Base-by-base conservation (phyloP, 2,888 invertebrate genomes). In the Cordilura impudica region DNA sequence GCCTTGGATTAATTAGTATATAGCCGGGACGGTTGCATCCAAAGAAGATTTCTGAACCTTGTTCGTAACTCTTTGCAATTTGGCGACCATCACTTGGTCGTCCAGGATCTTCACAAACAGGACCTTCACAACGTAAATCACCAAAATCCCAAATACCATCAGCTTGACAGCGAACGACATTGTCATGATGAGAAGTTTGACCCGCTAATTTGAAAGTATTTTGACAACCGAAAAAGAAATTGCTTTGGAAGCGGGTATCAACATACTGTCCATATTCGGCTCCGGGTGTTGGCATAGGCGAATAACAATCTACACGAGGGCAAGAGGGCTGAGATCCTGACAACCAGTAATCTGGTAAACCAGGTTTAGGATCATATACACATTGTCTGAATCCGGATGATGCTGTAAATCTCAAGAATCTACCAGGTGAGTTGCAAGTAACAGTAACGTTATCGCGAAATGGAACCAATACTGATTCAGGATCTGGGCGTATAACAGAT, bases 101-200 rank as follows among this genome's bases (percentile, higher is more conserved):
- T 0, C 98, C 97, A 0, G 98, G 98, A 90, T 98, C 98, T 88
- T 96, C 96, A 88, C 98, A 98, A 1, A 98, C 98, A 2, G 98
- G 98, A 18, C 98, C 98, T 91, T 98, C 98, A 87, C 99, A 99
- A 66, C 90, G 86, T 60, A 99, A 91, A 87, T 97, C 97, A 26
- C 98, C 98, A 88, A 98, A 98, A 91, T 98, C 98, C 99, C 99
- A 99, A 78, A 96, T 94, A 2, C 97, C 97, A 86, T 97, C 97
- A 0, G 94, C 94, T 90, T 95, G 95, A 89, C 98, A 98, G 80
- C 95, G 92, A 0, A 99, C 98, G 10, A 96, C 95, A 87, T 97
- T 97, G 85, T 98, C 97, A 83, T 97, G 95, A 84, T 95, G 94
- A 81, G 94, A 95, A 1, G 97, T 97, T 90, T 98, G 97, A 2